Evolutionary conservation across 1,140 invertebrate genomes (phyloP), one percentile per base, ranked within the genome.

Genomic region (Phocides pigmalion): DNA sequence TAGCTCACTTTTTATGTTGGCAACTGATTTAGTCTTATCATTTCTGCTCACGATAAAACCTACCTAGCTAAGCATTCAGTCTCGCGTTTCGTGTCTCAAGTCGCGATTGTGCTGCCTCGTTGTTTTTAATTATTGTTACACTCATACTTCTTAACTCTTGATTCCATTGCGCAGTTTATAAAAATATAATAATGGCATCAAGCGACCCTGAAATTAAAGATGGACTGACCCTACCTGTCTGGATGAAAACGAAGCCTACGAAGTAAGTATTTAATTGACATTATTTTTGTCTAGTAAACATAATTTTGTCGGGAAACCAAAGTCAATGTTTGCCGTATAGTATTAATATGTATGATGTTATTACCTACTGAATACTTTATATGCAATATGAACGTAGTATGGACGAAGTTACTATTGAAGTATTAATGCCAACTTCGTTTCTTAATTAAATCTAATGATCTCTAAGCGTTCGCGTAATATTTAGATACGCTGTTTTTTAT

Each of bases 21-120:
- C 71, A 82, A 70, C 53, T 71, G 66, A 81, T 73, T 67, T 70
- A 76, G 74, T 80, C 78, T 87, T 90, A 90, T 90, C 87, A 81
- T 74, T 85, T 80, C 79, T 88, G 85, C 84, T 90, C 81, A 81
- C 81, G 87, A 90, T 90, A 90, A 90, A 62, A 72, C 50, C 77
- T 46, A 79, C 59, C 46, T 64, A 70, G 66, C 37, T 64, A 11
- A 4, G 39, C 15, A 73, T 66, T 80, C 59, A 70, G 64, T 67
- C 37, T 68, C 59, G 50, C 44, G 62, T 61, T 42, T 64, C 63
- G 58, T 71, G 51, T 64, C 17, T 70, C 59, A 12, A 22, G 25
- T 41, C 12, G 44, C 58, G 58, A 39, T 19, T 19, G 44, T 37
- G 44, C 16, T 20, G 41, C 25, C 22, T 12, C 15, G 42, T 4